Evolutionary conservation across 2,797 vertebrate species (phyloP), one percentile per base, ranked within the genome.

Genomic region (Sebastes itinus): DNA sequence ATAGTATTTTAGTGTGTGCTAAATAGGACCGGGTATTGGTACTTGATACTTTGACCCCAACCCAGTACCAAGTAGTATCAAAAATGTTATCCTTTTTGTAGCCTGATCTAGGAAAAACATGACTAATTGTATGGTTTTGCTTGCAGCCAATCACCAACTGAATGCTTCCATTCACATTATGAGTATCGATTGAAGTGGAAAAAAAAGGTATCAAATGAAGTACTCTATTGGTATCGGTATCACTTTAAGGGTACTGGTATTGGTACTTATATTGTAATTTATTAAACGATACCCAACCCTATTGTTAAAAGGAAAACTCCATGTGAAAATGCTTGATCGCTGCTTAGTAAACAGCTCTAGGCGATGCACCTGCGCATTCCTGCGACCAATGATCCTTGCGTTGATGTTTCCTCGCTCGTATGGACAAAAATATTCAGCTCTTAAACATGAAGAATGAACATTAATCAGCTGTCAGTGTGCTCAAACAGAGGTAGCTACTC

Each of bases 281-380:
- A 20, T 18, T 18, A 30, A 10, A 60, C 9, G 5, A 62, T n/a
- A n/a, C 20, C 30, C 3, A 20, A 20, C 32, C 32, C 8, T 7
- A 1, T 3, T 13, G 23, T 72, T 22, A 2, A 49, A 61, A 38
- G 38, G 5, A 12, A 20, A 49, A 10, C 6, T 52, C 42, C n/a
- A 60, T 4, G 10, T 30, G 23, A 32, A 73, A 79, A 25, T 16
- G 25, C 16, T 56, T 3, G 1, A 18, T 42, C 14, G 2, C 18
- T 32, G 38, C 30, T 59, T 5, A 10, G 67, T 4, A 18, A 70
- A 5, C 23, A 11, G 62, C 70, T 69, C 16, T 0, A n/a, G 33
- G 64, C 64, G 14, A 52, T 23, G 9, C 69, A 77, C 62, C 74
- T 67, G 80, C 8, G 62, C 69, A 69, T 77, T 73, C 68, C 58